phyloP scores from a whole-genome alignment of 2,888 invertebrate genomes.

The Volucella inanis region DNA sequence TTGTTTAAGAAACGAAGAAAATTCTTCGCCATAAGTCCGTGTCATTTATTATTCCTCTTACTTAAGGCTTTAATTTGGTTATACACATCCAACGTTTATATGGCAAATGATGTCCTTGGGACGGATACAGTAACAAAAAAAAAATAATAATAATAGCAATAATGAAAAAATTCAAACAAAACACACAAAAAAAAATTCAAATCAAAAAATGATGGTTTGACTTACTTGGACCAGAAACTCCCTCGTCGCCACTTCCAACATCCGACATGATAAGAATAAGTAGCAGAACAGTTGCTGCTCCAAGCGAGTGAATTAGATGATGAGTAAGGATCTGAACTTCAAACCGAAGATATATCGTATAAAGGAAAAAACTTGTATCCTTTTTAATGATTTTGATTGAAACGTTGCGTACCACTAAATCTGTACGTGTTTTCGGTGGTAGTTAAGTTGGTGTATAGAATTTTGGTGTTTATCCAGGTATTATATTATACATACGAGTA shows the following conservation, averaged over 20 bases:
- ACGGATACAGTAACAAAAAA: no score
- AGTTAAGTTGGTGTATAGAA: conserved; percentile 35
- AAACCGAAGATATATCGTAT: background rate
- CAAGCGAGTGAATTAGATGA: conserved; percentile 11
- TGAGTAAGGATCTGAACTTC: conserved; percentile 2
- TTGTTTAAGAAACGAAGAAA: no score
- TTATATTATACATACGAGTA: background rate
- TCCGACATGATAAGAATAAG: conserved; percentile 86
- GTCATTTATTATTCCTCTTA: no score
- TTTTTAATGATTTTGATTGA: conserved; percentile 8
- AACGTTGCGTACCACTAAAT: conserved; percentile 35
- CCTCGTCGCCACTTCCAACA: conserved; percentile 91
- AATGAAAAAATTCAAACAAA: background rate
- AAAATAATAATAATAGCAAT: background rate
- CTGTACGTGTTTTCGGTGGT: conserved; percentile 37
- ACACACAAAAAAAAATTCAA: background rate
- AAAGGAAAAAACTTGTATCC: background rate
- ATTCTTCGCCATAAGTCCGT: no score
- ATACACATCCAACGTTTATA: no score
- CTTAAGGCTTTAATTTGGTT: no score
- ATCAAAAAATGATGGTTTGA: conserved; percentile 79
- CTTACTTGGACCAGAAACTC: conserved; percentile 91
- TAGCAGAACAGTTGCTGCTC: conserved; percentile 39
- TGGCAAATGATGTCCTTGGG: no score
- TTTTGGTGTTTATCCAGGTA: conserved; percentile 3